phyloP scores from a whole-genome alignment of 2,113 vertebrate species.

The Ciconia maguari region DNA sequence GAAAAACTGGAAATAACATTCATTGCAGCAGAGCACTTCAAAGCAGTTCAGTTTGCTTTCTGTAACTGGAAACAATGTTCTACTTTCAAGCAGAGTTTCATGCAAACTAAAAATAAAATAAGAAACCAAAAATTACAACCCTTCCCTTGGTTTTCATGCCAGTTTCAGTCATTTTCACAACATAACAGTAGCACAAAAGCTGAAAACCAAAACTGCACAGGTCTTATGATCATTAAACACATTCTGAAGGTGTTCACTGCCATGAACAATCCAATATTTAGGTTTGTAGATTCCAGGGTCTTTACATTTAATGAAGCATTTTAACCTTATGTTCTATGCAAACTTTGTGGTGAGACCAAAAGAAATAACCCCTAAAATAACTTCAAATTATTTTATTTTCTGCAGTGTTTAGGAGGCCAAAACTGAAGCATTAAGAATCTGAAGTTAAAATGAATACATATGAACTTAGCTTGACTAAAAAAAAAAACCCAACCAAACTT shows the following conservation, averaged over 20 bases:
- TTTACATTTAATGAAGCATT: background rate
- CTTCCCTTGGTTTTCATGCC: background rate
- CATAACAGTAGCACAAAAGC: background rate
- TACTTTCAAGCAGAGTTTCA: background rate
- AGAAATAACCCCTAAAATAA: background rate
- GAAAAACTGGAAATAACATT: background rate
- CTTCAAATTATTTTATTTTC: background rate
- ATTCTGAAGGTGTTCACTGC: background rate
- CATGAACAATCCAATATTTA: background rate
- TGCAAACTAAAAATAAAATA: background rate
- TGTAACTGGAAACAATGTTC: background rate
- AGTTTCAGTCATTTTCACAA: background rate
- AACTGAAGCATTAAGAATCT: background rate
- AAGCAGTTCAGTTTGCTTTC: background rate
- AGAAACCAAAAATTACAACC: background rate
- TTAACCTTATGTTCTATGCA: background rate
- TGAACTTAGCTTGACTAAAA: background rate
- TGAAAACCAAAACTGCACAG: background rate
- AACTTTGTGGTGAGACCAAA: background rate
- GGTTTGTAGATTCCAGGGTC: background rate
- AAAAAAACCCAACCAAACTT: background rate
- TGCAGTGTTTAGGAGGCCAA: background rate
- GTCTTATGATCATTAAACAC: background rate
- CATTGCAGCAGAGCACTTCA: background rate
- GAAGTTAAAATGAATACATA: background rate